Evolutionary conservation across 1,140 invertebrate species (phyloP).

Genomic region (Drosophila repleta): DNA sequence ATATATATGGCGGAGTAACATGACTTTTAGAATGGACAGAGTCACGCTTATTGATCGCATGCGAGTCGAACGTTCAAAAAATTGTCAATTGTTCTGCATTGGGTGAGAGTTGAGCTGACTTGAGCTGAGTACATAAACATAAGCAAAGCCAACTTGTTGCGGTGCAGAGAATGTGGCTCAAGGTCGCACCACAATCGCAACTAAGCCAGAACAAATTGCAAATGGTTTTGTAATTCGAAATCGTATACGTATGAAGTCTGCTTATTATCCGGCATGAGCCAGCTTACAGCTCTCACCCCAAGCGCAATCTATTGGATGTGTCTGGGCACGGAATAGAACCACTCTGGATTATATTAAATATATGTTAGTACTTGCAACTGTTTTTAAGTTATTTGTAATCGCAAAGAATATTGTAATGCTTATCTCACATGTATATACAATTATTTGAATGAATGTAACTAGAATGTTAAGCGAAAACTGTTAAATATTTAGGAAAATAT

Average conservation of each 20-base stretch:
- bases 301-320: conserved; percentile 25
- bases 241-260: conserved; percentile 47
- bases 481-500: too few relatives aligned
- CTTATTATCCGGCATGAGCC: conserved; percentile 58
- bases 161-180: conserved; percentile 57
- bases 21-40: conserved; percentile 47
- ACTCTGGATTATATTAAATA: too few relatives aligned
- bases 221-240: conserved; percentile 55
- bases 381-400: too few relatives aligned
- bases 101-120: conserved; percentile 60
- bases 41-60: conserved; percentile 65
- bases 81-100: conserved; percentile 55
- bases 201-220: conserved; percentile 57
- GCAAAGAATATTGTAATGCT: too few relatives aligned
- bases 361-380: too few relatives aligned
- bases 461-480: too few relatives aligned
- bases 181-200: conserved; percentile 67
- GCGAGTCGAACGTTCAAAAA: conserved; percentile 23
- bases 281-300: conserved; percentile 47
- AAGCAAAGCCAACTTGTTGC: conserved; percentile 1
- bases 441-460: too few relatives aligned
- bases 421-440: too few relatives aligned
- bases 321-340: too few relatives aligned
- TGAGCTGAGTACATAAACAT: not conserved
- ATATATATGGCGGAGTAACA: conserved; percentile 14